phyloP scores from a whole-genome alignment of 2,888 invertebrate species.

The Amiota minor region DNA sequence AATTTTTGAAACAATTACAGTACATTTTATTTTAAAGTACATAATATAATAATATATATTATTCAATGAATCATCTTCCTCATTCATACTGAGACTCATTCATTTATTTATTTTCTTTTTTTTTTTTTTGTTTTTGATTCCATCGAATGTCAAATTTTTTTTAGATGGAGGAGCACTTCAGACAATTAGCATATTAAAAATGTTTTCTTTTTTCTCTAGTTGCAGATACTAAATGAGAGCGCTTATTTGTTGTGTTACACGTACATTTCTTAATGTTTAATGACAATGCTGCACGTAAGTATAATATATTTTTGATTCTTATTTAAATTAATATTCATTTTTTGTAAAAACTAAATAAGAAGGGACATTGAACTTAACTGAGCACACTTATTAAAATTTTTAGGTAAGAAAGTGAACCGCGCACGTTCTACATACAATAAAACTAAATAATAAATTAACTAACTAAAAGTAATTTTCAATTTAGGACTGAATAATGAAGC shows the following conservation, averaged over 20 bases:
- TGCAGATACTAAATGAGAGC: constrained; percentile 26
- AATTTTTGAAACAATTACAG: constrained; percentile 61
- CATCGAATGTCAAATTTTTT: too few relatives aligned
- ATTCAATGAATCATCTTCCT: too few relatives aligned
- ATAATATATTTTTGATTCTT: constrained; percentile 34
- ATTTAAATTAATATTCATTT: constrained; percentile 44
- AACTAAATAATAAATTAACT: constrained; percentile 65
- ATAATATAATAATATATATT: not conserved
- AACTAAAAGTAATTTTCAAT: not conserved
- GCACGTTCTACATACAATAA: constrained; percentile 37
- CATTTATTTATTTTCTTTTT: constrained; percentile 22
- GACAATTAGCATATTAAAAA: too few relatives aligned
- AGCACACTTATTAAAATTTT: not conserved
- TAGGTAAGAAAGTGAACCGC: not conserved
- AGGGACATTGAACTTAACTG: not conserved
- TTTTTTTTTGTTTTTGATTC: too few relatives aligned
- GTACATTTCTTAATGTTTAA: constrained; percentile 57
- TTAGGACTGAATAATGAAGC: too few relatives aligned
- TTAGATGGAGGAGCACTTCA: too few relatives aligned
- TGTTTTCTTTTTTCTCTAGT: not conserved
- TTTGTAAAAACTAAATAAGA: constrained; percentile 50
- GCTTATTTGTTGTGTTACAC: constrained; percentile 32
- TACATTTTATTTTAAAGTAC: constrained; percentile 27
- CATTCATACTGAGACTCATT: not conserved
- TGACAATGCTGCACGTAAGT: constrained; percentile 59